Evolutionary conservation across 1,140 invertebrate genomes (phyloP).

Genomic region (Zophobas morio): DNA sequence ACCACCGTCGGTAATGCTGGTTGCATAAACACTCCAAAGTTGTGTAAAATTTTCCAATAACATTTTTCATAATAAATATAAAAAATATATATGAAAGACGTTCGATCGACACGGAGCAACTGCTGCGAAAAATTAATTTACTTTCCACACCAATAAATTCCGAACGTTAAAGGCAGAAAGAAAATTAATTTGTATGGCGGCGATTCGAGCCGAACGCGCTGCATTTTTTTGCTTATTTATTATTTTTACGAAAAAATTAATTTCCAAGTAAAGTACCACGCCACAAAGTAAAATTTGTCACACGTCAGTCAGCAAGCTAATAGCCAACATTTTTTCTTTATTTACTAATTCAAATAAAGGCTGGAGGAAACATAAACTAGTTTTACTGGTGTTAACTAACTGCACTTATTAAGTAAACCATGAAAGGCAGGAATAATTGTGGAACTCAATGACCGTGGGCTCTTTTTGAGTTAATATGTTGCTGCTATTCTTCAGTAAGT

Average conservation of each 20-base stretch:
- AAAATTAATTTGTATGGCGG: constrained; percentile 3
- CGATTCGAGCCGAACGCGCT: neutral
- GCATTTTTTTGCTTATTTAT: neutral
- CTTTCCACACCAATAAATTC: constrained; percentile 1
- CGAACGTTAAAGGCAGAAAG: neutral
- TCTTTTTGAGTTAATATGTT: neutral
- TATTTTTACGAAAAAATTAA: no score
- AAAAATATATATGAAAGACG: neutral
- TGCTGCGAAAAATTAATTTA: neutral
- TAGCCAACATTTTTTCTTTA: neutral
- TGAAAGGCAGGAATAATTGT: constrained; percentile 16
- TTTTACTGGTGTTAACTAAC: constrained; percentile 20
- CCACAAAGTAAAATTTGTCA: no score
- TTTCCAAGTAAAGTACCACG: no score
- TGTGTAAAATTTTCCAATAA: neutral
- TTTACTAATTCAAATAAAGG: constrained; percentile 15
- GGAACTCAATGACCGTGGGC: neutral
- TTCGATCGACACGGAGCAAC: neutral
- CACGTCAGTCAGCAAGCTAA: neutral
- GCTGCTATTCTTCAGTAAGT: neutral
- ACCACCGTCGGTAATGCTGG: neutral
- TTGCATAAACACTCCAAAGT: neutral
- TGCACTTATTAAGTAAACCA: constrained; percentile 22
- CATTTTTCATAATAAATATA: neutral
- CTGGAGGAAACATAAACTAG: constrained; percentile 26